These are phyloP conservation scores for Drosophila auraria DNA, from an alignment of 1,140 invertebrate species.

Conservation along the genomic window DNA sequence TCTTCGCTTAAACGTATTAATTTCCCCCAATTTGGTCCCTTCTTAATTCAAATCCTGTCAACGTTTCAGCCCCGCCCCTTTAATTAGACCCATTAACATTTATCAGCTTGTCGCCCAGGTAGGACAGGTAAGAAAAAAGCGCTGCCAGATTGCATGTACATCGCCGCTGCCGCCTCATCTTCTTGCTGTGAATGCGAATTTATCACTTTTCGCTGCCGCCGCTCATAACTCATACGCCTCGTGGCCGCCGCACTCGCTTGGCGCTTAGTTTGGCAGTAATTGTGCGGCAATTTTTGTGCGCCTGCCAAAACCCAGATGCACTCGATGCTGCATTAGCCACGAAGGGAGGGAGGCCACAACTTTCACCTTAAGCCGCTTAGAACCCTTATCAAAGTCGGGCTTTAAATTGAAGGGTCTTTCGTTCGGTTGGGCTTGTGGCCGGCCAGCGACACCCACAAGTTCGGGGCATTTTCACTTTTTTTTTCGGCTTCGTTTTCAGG, in stretches of 20 bases:
- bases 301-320: conserved; percentile 45
- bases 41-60: conserved; percentile 19
- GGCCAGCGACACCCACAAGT: conserved; percentile 46
- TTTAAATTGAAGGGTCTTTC: conserved; percentile 29
- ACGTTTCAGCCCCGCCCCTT: conserved; percentile 2
- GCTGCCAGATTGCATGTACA: conserved; percentile 30
- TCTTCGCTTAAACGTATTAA: neutral
- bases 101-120: conserved; percentile 29
- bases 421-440: conserved; percentile 6
- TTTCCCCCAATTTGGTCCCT: neutral
- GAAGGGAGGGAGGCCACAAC: conserved; percentile 8
- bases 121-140: conserved; percentile 26
- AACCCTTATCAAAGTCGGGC: conserved; percentile 74
- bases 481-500: conserved; percentile 1
- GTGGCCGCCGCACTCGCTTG: conserved; percentile 53
- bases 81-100: conserved; percentile 41
- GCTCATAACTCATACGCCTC: conserved; percentile 77
- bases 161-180: conserved; percentile 13
- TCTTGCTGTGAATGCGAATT: conserved; percentile 47
- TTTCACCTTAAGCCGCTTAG: conserved; percentile 74
- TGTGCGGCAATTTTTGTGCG: conserved; percentile 72
- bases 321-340: conserved; percentile 9
- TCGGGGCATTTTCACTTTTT: conserved; percentile 53
- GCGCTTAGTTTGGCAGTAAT: conserved; percentile 76
- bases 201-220: conserved; percentile 55